Evolutionary conservation across 2,113 vertebrate species (phyloP), one percentile per base, ranked within the genome.

Genomic region (Melanocharis versteri): DNA sequence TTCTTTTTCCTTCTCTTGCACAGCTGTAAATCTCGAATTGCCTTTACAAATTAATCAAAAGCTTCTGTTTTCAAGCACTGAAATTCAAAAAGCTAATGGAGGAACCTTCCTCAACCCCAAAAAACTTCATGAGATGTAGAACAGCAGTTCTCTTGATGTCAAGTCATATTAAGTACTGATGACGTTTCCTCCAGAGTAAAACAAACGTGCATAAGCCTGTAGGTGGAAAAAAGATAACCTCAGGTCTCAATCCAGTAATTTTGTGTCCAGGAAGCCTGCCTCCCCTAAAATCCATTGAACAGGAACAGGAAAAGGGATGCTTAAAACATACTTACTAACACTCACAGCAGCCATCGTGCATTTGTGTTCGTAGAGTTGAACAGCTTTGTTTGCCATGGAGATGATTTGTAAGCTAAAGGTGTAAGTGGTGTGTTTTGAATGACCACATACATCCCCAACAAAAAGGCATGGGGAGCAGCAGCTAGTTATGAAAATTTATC

Each of bases 21-120:
- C 62, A 71, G 30, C 35, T 92, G 47, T 86, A 93, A 76, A 72
- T 86, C 39, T 72, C 28, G 72, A 89, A 66, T 62, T 89, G 70
- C n/a, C 73, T 87, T 79, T 73, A 73, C 9, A 93, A 88, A 93
- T 78, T 68, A 91, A 78, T 81, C 54, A 91, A 48, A 86, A 77
- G 26, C 24, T 57, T 53, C 51, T 22, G 27, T 78, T 91, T 87
- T 83, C 54, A 71, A 53, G 62, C 39, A 31, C 5, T 35, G 15
- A 45, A 28, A 56, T 69, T 78, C 58, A 84, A 69, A 88, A 65
- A 62, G 20, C 15, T 73, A 65, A 64, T 27, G 60, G n/a, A 89
- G 21, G 42, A 81, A 44, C 9, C 11, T 81, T 92, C 13, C 22
- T 57, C 33, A 78, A 6, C 4, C 21, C 15, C 37, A 70, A 64